phyloP scores from a whole-genome alignment of 2,797 vertebrate species.

The Oryzias dopingdopingensis region DNA sequence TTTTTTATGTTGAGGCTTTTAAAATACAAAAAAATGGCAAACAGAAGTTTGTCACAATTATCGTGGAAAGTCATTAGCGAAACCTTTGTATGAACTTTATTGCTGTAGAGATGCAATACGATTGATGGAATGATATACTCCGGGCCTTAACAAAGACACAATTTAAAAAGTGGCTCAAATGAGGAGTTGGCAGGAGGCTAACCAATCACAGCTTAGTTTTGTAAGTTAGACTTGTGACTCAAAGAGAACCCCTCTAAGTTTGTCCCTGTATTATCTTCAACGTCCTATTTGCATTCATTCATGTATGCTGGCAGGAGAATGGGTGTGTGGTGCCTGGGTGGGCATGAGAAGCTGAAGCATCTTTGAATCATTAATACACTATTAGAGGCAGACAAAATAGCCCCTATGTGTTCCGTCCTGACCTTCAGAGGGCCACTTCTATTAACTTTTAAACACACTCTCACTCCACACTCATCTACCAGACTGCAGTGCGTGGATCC shows the following conservation, averaged over 20 bases:
- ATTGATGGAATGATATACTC: no score
- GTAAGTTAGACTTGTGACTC: constrained; percentile 14
- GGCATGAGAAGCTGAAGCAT: constrained; percentile 35
- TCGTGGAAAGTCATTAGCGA: no score
- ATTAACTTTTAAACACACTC: constrained; percentile 68
- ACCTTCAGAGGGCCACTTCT: constrained; percentile 71
- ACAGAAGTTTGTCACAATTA: no score
- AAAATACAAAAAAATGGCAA: no score
- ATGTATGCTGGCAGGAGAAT: constrained; percentile 6
- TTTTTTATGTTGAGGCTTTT: no score
- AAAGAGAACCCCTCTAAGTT: constrained; percentile 18
- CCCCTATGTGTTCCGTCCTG: constrained; percentile 44
- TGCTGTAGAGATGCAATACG: no score
- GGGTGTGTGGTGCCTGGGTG: constrained; percentile 29
- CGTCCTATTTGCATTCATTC: constrained; percentile 29
- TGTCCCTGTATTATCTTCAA: constrained; percentile 25
- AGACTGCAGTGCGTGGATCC: constrained; percentile 35
- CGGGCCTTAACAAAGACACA: constrained; percentile 36
- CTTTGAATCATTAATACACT: constrained; percentile 73
- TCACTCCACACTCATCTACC: constrained; percentile 45
- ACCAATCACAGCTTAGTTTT: constrained; percentile 37
- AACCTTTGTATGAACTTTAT: no score
- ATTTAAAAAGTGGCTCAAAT: constrained; percentile 32
- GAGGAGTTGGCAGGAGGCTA: constrained; percentile 23
- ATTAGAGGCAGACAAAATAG: constrained; percentile 66